Conservation (phyloP, 2,888 invertebrate genomes). For the Rhagonycha fulva region DNA sequence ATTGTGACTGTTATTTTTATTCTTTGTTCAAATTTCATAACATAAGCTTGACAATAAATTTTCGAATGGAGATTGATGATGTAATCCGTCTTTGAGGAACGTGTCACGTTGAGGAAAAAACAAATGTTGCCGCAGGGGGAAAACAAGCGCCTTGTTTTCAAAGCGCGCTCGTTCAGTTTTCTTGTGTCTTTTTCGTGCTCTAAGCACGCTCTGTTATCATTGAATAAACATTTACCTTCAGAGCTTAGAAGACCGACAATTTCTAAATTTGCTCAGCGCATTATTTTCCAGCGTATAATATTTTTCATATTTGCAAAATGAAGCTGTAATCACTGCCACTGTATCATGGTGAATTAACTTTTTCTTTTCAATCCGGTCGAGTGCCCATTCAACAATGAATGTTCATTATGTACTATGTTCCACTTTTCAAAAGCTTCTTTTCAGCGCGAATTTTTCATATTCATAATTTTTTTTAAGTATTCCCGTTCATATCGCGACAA, state of each 20-base stretch:
- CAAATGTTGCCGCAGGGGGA: slow-evolving; percentile 13
- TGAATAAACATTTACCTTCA: background rate
- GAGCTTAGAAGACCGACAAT: background rate
- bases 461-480: background rate
- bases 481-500: background rate
- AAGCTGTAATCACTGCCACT: background rate
- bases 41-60: slow-evolving; percentile 12
- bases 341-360: background rate
- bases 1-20: background rate
- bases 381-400: background rate
- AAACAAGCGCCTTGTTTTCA: slow-evolving; percentile 6
- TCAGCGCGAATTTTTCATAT: background rate
- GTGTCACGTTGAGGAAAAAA: slow-evolving; percentile 9
- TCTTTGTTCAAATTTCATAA: slow-evolving; percentile 6
- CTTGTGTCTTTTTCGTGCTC: background rate
- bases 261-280: background rate
- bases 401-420: background rate
- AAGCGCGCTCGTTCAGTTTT: background rate
- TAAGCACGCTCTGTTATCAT: background rate
- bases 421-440: background rate
- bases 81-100: slow-evolving; percentile 22
- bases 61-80: slow-evolving; percentile 23
- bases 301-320: background rate
- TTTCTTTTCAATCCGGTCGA: background rate
- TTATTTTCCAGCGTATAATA: background rate